Percentiles rank a stretch among this genome's conserved stretches.
phyloP scores from a whole-genome alignment of 2,113 vertebrate species.

The Chionis minor region DNA sequence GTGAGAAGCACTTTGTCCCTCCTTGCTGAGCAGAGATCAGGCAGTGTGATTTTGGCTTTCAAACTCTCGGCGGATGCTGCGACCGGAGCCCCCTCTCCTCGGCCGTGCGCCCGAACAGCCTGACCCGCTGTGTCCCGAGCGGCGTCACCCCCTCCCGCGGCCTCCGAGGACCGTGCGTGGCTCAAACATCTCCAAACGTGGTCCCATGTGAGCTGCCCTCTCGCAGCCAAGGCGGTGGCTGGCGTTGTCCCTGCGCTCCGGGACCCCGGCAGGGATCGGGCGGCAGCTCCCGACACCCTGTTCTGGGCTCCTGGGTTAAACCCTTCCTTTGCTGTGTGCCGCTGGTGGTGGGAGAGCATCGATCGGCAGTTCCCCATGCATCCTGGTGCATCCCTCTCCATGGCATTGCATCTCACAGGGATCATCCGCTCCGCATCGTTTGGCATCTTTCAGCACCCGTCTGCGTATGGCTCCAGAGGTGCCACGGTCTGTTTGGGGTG shows the following conservation, averaged over 20 bases:
- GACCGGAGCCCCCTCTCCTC: neutral
- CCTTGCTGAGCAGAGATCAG: constrained; percentile 20
- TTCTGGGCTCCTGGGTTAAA: neutral
- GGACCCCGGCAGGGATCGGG: neutral
- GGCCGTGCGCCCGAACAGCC: accelerated
- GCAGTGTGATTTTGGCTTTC: neutral
- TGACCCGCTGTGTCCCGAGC: neutral
- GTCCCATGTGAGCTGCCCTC: neutral
- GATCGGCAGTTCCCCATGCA: accelerated
- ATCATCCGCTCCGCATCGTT: neutral
- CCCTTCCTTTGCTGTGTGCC: neutral
- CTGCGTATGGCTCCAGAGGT: neutral
- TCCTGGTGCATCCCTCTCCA: neutral
- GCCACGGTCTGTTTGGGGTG: accelerated
- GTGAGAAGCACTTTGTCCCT: constrained; percentile 60
- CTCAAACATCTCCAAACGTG: accelerated
- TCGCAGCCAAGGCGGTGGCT: neutral
- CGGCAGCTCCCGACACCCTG: neutral
- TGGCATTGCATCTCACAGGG: too few species aligned
- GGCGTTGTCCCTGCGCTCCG: neutral
- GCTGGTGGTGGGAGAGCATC: neutral
- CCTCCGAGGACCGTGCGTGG: accelerated
- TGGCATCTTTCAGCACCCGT: neutral
- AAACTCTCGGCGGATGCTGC: accelerated
- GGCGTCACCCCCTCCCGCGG: neutral